These are phyloP conservation scores for Sturnira hondurensis DNA, from an alignment of 2,113 vertebrate genomes.

Conservation along the genomic window DNA sequence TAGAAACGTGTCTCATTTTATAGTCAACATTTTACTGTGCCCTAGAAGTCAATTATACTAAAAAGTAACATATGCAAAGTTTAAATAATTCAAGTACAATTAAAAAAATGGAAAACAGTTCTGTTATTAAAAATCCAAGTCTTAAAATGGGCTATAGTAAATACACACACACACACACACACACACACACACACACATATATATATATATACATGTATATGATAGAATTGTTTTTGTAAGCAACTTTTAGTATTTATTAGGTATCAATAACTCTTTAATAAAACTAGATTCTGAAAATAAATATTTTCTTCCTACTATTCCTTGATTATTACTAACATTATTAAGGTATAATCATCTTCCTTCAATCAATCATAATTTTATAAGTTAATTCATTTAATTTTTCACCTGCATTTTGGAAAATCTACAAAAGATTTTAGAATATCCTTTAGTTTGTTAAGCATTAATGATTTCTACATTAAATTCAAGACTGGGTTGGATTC, in stretches of 20 bases:
- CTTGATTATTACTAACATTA: not conserved
- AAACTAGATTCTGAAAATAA: conserved; percentile 29
- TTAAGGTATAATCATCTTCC: not conserved
- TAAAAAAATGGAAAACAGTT: not conserved
- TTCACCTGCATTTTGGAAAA: conserved; percentile 16
- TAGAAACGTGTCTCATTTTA: not conserved
- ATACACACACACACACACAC: too few relatives aligned
- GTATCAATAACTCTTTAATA: not conserved
- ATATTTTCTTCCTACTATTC: not conserved
- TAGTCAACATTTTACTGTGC: not conserved
- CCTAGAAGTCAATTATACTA: not conserved
- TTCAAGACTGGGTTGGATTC: not conserved
- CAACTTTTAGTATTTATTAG: not conserved
- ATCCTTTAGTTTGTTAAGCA: conserved; percentile 33
- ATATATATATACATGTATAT: not conserved
- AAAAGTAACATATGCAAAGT: not conserved
- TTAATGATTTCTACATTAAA: not conserved
- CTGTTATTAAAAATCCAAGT: not conserved
- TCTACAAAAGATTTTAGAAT: conserved; percentile 32
- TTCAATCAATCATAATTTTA: not conserved
- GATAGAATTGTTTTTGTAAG: not conserved
- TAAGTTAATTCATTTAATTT: conserved; percentile 16
- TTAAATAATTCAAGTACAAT: not conserved
- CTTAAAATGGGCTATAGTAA: not conserved
- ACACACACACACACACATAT: too few relatives aligned